phyloP scores from a whole-genome alignment of 2,888 invertebrate species.

The Heliothis peltigera region DNA sequence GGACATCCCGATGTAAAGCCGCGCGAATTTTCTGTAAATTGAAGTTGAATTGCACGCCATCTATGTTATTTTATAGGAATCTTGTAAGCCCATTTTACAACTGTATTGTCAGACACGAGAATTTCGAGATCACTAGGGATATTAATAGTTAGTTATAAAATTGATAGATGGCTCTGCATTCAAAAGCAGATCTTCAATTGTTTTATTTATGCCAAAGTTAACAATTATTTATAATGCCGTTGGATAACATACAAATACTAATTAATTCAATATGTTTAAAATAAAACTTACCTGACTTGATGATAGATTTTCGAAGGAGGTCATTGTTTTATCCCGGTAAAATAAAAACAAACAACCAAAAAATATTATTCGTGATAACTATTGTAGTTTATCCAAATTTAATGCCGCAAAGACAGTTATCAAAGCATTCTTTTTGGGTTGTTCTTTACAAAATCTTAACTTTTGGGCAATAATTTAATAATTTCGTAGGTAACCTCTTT shows the following conservation, averaged over 20 bases:
- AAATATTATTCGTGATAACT: not conserved
- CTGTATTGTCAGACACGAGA: too few relatives aligned
- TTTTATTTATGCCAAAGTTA: not conserved
- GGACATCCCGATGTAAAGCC: constrained; percentile 88
- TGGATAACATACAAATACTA: not conserved
- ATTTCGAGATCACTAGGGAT: not conserved
- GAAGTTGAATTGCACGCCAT: constrained; percentile 56
- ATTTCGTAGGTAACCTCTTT: too few relatives aligned
- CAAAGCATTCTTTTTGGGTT: not conserved
- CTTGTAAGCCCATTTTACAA: not conserved
- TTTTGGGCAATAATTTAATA: too few relatives aligned
- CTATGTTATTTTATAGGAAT: constrained; percentile 49
- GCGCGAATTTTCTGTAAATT: constrained; percentile 89
- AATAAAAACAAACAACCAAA: constrained; percentile 17
- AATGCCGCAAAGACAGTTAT: too few relatives aligned
- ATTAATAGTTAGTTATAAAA: fast-evolving
- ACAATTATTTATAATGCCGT: not conserved
- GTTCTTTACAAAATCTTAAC: too few relatives aligned
- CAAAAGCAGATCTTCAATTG: not conserved
- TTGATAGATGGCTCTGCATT: constrained; percentile 28
- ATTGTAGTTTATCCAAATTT: too few relatives aligned
- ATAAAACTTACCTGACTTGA: constrained; percentile 70
- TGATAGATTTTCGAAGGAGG: constrained; percentile 73
- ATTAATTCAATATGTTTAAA: not conserved
- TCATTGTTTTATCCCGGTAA: constrained; percentile 59